Evolutionary conservation across 2,113 vertebrate species (phyloP).

Genomic region (Taxidea taxus): DNA sequence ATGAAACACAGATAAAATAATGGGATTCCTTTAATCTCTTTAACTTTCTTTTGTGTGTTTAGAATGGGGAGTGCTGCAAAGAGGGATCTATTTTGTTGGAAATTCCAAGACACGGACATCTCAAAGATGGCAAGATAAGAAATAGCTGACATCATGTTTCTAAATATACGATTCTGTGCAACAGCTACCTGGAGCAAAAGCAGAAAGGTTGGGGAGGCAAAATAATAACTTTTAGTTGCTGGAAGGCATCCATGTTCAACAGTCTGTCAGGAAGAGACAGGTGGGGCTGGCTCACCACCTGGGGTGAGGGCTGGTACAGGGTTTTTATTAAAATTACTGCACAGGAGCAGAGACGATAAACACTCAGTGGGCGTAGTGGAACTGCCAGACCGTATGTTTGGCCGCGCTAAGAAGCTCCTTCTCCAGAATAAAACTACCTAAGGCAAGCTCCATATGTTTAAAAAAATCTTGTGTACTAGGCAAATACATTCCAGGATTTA

Average conservation of each 20-base stretch:
- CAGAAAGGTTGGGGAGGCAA: neutral
- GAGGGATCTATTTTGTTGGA: neutral
- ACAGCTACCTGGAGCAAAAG: neutral
- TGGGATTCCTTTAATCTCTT: neutral
- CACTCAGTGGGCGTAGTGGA: neutral
- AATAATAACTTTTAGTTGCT: constrained; percentile 23
- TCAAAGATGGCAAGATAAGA: constrained; percentile 29
- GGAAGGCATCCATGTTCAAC: constrained; percentile 50
- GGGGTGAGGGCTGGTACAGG: neutral
- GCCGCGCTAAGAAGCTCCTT: neutral
- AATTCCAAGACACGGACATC: neutral
- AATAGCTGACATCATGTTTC: constrained; percentile 55
- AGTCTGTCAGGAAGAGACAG: constrained; percentile 54
- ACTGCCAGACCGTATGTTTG: constrained; percentile 7
- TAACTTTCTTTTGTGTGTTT: neutral
- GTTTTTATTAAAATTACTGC: constrained; percentile 46
- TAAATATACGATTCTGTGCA: constrained; percentile 23
- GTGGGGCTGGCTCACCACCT: constrained; percentile 35
- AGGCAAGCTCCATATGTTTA: neutral
- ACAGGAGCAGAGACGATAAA: neutral
- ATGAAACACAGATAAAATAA: neutral
- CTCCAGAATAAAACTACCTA: constrained; percentile 47
- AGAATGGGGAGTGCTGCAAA: neutral
- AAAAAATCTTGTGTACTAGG: neutral
- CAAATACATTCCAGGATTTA: neutral